Evolutionary conservation across 1,140 invertebrate genomes (phyloP).

Genomic region (Probaryconus sp.): DNA sequence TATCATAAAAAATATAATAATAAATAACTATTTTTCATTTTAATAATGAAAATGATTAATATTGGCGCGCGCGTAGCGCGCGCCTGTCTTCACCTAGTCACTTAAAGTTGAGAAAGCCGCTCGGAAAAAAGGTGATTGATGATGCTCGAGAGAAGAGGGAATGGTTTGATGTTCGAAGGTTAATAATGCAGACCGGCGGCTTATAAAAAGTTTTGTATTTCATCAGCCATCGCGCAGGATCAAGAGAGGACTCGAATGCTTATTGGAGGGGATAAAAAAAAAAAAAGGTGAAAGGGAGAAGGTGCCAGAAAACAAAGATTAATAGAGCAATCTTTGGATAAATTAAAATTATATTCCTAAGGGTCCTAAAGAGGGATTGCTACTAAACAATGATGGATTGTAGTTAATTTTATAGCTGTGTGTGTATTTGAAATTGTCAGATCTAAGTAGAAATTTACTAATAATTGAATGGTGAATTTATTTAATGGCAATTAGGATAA

Average conservation of each 20-base stretch:
- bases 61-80: too few relatives aligned
- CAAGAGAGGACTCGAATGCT: conserved; percentile 2
- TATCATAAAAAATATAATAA: too few relatives aligned
- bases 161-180: conserved; percentile 35
- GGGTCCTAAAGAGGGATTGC: too few relatives aligned
- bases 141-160: not conserved
- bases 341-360: conserved; percentile 32
- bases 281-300: conserved; percentile 20
- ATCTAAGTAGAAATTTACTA: too few relatives aligned
- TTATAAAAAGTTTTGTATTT: conserved; percentile 35
- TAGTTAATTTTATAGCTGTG: too few relatives aligned
- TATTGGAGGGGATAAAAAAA: not conserved
- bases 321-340: conserved; percentile 12
- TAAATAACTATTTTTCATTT: too few relatives aligned
- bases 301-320: conserved; percentile 33
- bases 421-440: too few relatives aligned
- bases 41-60: too few relatives aligned
- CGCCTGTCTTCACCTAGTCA: too few relatives aligned
- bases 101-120: conserved; percentile 29
- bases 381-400: too few relatives aligned
- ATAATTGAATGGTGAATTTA: too few relatives aligned
- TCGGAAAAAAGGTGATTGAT: conserved; percentile 43
- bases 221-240: not conserved
- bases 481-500: too few relatives aligned
- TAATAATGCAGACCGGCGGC: conserved; percentile 41